phyloP scores from a whole-genome alignment of 2,113 vertebrate genomes.

The Harpagus bidentatus region DNA sequence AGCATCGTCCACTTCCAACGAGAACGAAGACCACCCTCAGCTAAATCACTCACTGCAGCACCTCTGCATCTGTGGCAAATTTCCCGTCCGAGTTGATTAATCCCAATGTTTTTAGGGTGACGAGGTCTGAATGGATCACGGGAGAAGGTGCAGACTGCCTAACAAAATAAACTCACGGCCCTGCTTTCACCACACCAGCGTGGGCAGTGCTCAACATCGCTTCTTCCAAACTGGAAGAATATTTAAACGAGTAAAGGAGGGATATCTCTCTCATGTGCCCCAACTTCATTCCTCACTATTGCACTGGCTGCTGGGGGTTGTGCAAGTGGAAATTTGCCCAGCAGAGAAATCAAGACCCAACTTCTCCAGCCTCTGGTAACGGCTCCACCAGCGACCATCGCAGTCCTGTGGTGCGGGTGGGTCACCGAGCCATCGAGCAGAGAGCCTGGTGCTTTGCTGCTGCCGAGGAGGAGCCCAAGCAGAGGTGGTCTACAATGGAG shows the following conservation, averaged over 20 bases:
- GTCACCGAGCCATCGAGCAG: rapidly evolving
- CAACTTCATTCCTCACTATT: background rate
- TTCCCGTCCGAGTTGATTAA: background rate
- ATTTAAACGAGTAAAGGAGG: background rate
- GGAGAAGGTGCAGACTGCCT: background rate
- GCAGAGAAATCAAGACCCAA: background rate
- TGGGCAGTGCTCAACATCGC: background rate
- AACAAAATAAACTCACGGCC: background rate
- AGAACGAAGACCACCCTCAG: background rate
- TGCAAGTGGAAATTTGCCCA: background rate
- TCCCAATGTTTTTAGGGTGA: background rate
- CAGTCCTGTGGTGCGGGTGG: rapidly evolving
- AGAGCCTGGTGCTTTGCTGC: background rate
- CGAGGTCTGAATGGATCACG: background rate
- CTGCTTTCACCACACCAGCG: background rate
- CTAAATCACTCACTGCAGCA: background rate
- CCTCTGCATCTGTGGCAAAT: background rate
- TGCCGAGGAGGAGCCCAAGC: background rate
- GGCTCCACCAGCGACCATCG: background rate
- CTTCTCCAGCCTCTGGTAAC: background rate
- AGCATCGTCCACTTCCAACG: background rate
- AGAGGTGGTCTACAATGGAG: background rate
- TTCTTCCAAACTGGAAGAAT: background rate
- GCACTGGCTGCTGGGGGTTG: background rate
- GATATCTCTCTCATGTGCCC: rapidly evolving